Conservation (phyloP, 2,888 invertebrate species). For the Metalampra italica region DNA sequence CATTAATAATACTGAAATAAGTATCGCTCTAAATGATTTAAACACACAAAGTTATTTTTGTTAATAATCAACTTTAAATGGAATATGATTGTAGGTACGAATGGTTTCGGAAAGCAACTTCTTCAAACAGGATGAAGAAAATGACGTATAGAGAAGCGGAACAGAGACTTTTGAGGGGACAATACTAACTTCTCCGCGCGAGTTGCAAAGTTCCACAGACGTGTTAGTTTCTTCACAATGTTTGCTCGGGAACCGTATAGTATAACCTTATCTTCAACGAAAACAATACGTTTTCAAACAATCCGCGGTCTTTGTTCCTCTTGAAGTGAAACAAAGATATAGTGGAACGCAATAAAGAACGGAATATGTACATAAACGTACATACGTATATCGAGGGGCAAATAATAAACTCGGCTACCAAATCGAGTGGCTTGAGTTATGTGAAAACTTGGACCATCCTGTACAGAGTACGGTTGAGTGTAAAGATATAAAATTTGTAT, state of each 20-base stretch:
- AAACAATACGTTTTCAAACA: slow-evolving; percentile 13
- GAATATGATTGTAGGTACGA: no score
- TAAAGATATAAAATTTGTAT: slow-evolving; percentile 30
- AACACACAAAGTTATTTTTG: no score
- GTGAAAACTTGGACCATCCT: slow-evolving; percentile 66
- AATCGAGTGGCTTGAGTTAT: slow-evolving; percentile 75
- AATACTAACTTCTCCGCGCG: background rate
- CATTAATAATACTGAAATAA: no score
- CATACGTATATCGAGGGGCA: slow-evolving; percentile 46
- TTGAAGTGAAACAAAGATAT: slow-evolving; percentile 39
- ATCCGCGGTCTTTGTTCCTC: slow-evolving; percentile 17
- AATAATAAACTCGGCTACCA: slow-evolving; percentile 70
- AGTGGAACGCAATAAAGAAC: slow-evolving; percentile 47
- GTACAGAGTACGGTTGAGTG: slow-evolving; percentile 37
- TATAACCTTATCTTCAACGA: slow-evolving; percentile 9
- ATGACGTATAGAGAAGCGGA: background rate
- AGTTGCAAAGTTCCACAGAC: background rate
- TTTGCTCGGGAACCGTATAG: background rate
- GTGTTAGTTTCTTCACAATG: slow-evolving; percentile 2
- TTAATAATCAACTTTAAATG: no score
- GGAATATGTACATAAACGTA: slow-evolving; percentile 39
- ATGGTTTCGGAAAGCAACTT: no score
- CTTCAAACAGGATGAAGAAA: background rate
- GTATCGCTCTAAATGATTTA: no score
- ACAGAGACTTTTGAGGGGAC: no score